These are phyloP conservation scores for Lepidonotus clava DNA, from an alignment of 2,888 invertebrate genomes.

Conservation along the genomic window DNA sequence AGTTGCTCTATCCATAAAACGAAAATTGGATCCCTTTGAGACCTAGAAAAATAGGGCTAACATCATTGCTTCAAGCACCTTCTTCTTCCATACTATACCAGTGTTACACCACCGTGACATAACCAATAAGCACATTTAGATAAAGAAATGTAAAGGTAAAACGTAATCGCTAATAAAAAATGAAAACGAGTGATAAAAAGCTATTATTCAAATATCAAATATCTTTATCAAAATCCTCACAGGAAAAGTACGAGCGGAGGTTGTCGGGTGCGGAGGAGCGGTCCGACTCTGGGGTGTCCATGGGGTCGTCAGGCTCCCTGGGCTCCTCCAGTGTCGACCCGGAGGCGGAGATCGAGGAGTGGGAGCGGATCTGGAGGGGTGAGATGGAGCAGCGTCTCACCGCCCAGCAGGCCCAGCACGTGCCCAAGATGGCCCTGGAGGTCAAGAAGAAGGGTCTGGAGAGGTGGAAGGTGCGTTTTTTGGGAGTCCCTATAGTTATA, in stretches of 20 bases:
- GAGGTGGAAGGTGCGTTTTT: not conserved
- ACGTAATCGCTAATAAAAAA: no score
- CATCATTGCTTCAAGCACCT: no score
- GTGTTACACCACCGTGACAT: no score
- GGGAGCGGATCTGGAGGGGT: not conserved
- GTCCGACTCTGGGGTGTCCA: constrained; percentile 24
- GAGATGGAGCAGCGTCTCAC: not conserved
- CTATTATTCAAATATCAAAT: no score
- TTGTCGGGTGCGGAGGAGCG: not conserved
- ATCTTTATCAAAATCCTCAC: no score
- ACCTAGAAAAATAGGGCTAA: no score
- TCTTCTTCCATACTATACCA: no score
- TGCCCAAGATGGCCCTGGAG: not conserved
- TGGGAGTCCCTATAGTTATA: not conserved
- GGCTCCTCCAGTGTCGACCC: not conserved
- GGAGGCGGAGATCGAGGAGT: not conserved
- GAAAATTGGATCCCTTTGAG: no score
- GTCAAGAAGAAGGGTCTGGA: not conserved
- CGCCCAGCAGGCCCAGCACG: not conserved
- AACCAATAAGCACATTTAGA: no score
- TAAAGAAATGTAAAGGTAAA: no score
- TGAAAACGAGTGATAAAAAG: no score
- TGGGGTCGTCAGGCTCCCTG: not conserved
- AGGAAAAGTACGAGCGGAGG: not conserved
- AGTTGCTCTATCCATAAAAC: no score